These are phyloP conservation scores for Himalopsyche phryganea DNA, from an alignment of 1,140 invertebrate species.

Conservation along the genomic window DNA sequence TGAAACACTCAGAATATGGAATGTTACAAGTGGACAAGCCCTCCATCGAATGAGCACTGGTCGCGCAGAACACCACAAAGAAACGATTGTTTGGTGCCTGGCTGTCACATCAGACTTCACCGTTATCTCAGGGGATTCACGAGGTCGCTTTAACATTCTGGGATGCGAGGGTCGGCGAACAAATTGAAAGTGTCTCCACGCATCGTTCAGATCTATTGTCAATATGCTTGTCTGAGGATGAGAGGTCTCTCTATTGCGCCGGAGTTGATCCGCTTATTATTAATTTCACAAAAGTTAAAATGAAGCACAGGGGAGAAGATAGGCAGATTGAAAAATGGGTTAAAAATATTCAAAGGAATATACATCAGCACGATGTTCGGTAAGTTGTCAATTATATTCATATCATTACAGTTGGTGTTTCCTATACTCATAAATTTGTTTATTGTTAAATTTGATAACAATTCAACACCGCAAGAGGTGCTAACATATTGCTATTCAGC, in stretches of 20 bases:
- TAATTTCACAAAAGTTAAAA: conserved; percentile 61
- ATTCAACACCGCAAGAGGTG: too few relatives aligned
- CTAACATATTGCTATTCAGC: too few relatives aligned
- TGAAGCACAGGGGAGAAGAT: conserved; percentile 54
- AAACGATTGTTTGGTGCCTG: conserved; percentile 84
- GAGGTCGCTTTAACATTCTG: conserved; percentile 82
- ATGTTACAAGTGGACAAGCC: conserved; percentile 76
- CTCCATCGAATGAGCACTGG: conserved; percentile 75
- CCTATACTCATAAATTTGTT: too few relatives aligned
- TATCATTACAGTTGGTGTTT: not conserved
- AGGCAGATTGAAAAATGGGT: conserved; percentile 64
- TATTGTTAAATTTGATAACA: too few relatives aligned
- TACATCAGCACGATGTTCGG: conserved; percentile 82
- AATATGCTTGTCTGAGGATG: conserved; percentile 67
- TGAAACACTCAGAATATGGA: conserved; percentile 84
- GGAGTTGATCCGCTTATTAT: conserved; percentile 79
- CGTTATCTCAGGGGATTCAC: conserved; percentile 86
- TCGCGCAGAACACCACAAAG: conserved; percentile 56
- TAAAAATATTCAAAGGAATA: conserved; percentile 68
- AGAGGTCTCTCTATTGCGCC: conserved; percentile 69
- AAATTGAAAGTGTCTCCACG: conserved; percentile 70
- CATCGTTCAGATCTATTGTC: conserved; percentile 77
- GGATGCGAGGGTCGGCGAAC: conserved; percentile 75
- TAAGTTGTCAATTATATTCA: conserved; percentile 26
- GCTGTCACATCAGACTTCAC: conserved; percentile 75